phyloP scores from a whole-genome alignment of 2,888 invertebrate genomes.

The Beris chalybata region DNA sequence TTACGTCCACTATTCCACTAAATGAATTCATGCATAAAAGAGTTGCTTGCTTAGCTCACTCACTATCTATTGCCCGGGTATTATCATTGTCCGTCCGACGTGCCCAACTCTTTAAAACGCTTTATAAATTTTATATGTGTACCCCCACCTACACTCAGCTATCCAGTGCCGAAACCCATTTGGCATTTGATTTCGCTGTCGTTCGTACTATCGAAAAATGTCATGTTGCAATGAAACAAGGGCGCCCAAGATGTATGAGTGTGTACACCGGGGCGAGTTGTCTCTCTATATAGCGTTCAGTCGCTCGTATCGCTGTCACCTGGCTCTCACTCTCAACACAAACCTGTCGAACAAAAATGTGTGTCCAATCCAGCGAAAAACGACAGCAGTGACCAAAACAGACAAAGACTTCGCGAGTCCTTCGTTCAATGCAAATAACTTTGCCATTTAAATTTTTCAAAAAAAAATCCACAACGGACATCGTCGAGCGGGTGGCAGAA shows the following conservation, averaged over 20 bases:
- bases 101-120: slow-evolving; percentile 20
- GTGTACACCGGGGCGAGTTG: too few species aligned
- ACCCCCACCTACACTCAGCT: not conserved
- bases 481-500: not conserved
- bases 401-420: slow-evolving; percentile 7
- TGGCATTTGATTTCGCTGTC: slow-evolving; percentile 25
- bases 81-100: slow-evolving; percentile 17
- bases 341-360: too few species aligned
- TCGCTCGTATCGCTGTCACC: too few species aligned
- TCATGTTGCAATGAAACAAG: slow-evolving; percentile 19
- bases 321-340: too few species aligned
- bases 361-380: not conserved
- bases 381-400: slow-evolving; percentile 8
- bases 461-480: slow-evolving; percentile 19
- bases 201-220: slow-evolving; percentile 20
- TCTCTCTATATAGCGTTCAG: too few species aligned
- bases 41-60: slow-evolving; percentile 25
- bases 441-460: slow-evolving; percentile 18
- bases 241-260: too few species aligned
- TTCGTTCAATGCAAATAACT: slow-evolving; percentile 20
- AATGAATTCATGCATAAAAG: slow-evolving; percentile 21
- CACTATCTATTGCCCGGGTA: slow-evolving; percentile 20
- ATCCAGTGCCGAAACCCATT: not conserved
- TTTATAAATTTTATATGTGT: slow-evolving; percentile 23
- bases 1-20: not conserved